Evolutionary conservation across 2,888 invertebrate genomes (phyloP).

Genomic region (Zaprionus lineosus): DNA sequence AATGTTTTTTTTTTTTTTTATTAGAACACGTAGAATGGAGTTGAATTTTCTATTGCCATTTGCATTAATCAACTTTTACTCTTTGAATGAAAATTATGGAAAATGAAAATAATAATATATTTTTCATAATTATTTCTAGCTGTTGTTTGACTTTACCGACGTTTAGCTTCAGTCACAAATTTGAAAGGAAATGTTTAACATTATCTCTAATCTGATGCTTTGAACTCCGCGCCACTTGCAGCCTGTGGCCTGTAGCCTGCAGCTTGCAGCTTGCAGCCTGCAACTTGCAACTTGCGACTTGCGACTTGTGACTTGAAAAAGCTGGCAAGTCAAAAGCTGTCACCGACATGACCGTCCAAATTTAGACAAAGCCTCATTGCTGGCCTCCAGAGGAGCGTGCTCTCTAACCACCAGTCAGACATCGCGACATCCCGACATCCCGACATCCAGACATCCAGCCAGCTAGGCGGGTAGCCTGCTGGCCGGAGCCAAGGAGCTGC

Average conservation of each 20-base stretch:
- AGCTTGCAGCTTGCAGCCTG: constrained; percentile 28
- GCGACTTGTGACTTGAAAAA: constrained; percentile 39
- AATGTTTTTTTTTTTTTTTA: no score
- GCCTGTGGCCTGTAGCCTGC: constrained; percentile 32
- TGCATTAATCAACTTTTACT: constrained; percentile 21
- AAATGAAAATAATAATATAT: constrained; percentile 35
- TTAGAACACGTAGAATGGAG: background rate
- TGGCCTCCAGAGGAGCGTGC: constrained; percentile 60
- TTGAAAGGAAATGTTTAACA: constrained; percentile 73
- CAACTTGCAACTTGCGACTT: constrained; percentile 31
- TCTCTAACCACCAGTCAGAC: constrained; percentile 12
- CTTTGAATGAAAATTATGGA: constrained; percentile 11
- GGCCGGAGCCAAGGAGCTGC: constrained; percentile 28
- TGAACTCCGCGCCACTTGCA: constrained; percentile 71
- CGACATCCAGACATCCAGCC: no score
- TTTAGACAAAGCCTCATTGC: constrained; percentile 74
- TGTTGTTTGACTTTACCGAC: constrained; percentile 20
- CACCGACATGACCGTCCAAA: constrained; percentile 74
- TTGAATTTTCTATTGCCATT: constrained; percentile 12
- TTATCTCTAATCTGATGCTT: constrained; percentile 71
- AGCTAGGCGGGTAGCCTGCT: no score
- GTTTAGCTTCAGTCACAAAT: constrained; percentile 53
- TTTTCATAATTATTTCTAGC: constrained; percentile 45
- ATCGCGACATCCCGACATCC: no score
- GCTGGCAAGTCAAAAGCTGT: constrained; percentile 70